Evolutionary conservation across 2,797 vertebrate genomes (phyloP).

Genomic region (Channa striata): DNA sequence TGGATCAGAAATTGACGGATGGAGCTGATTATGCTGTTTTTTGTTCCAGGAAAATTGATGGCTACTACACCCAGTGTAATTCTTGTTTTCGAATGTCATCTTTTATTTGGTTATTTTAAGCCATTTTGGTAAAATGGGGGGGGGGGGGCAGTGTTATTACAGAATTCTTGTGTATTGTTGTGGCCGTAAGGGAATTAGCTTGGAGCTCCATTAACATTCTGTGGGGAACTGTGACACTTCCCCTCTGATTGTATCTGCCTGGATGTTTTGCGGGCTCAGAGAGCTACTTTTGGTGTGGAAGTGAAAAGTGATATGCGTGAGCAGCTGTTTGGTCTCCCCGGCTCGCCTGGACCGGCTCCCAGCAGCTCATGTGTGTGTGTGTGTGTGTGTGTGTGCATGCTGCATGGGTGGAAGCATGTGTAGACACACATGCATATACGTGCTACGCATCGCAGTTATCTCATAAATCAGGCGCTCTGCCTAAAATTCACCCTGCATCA

Average conservation of each 20-base stretch:
- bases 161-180: constrained; percentile 42
- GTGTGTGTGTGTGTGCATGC: constrained; percentile 1
- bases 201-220: constrained; percentile 50
- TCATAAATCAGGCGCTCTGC: too few species aligned
- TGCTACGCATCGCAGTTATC: constrained; percentile 29
- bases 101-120: constrained; percentile 25
- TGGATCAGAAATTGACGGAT: constrained; percentile 33
- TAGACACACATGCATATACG: constrained; percentile 26
- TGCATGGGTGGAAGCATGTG: background rate
- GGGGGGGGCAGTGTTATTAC: background rate
- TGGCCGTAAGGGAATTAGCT: constrained; percentile 42
- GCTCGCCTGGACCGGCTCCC: constrained; percentile 15
- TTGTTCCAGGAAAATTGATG: constrained; percentile 30
- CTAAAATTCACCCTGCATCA: constrained; percentile 10
- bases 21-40: constrained; percentile 30
- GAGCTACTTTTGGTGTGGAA: constrained; percentile 21
- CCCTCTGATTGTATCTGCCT: constrained; percentile 44
- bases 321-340: constrained; percentile 67
- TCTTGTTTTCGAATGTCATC: constrained; percentile 6
- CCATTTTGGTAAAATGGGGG: background rate
- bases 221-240: constrained; percentile 60
- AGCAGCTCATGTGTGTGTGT: constrained; percentile 43
- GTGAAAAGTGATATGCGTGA: constrained; percentile 60
- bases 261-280: constrained; percentile 37
- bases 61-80: background rate